These are phyloP conservation scores for Camponotus floridanus DNA, from an alignment of 1,140 invertebrate species.

Conservation along the genomic window DNA sequence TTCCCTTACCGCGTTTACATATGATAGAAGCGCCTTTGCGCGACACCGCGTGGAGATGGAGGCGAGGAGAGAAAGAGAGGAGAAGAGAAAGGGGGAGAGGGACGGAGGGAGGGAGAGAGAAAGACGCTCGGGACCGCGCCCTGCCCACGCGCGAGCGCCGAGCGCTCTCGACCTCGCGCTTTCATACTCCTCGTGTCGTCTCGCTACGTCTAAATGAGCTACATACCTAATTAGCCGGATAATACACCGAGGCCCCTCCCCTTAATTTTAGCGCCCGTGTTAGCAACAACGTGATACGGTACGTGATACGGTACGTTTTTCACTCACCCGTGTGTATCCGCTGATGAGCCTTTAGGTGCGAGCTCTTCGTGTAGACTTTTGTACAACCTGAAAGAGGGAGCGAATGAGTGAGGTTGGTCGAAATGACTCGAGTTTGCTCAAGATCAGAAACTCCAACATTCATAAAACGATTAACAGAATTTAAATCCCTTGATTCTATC, in stretches of 20 bases:
- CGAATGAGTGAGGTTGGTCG: background rate
- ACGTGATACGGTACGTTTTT: slow-evolving; percentile 36
- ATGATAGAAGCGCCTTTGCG: slow-evolving; percentile 76
- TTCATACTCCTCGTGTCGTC: slow-evolving; percentile 70
- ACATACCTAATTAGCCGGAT: slow-evolving; percentile 73
- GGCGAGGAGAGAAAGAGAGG: background rate
- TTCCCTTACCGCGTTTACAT: slow-evolving; percentile 74
- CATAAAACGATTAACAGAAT: too few species aligned
- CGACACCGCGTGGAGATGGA: slow-evolving; percentile 58
- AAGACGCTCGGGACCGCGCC: slow-evolving; percentile 66
- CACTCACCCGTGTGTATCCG: slow-evolving; percentile 98
- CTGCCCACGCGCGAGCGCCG: slow-evolving; percentile 66
- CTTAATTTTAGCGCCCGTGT: slow-evolving; percentile 44
- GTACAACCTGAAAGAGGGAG: slow-evolving; percentile 93
- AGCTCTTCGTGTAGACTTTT: slow-evolving; percentile 99
- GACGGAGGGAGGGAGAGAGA: slow-evolving; percentile 40
- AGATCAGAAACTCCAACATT: background rate
- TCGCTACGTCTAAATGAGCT: slow-evolving; percentile 71
- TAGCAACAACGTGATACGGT: slow-evolving; percentile 29
- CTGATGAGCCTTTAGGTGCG: slow-evolving; percentile 99
- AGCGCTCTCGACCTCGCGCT: slow-evolving; percentile 69
- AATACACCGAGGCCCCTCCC: slow-evolving; percentile 56
- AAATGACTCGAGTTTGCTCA: background rate
- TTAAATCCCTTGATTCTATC: too few species aligned
- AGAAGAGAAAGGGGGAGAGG: background rate